Base-by-base conservation (phyloP, 2,113 vertebrate species). In the Capricornis sumatraensis region DNA sequence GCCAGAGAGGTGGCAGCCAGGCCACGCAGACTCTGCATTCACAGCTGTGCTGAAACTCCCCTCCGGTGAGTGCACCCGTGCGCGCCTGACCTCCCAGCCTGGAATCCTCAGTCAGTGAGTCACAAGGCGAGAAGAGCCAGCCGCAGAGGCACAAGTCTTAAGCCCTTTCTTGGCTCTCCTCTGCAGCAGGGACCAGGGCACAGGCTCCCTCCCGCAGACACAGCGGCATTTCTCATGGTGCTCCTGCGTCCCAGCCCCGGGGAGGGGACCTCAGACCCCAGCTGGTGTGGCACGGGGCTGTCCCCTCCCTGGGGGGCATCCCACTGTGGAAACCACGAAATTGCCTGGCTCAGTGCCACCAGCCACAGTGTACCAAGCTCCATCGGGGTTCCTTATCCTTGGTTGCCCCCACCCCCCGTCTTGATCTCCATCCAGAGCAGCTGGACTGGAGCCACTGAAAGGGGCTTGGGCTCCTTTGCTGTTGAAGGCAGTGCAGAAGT, bases 1-100 rank as follows among this genome's bases (percentile, higher is more conserved):
- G 25, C 58, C 71, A 58, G 67, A 60, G 47, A 3, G 40, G 36
- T 11, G 50, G 40, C 21, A 3, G 0, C 19, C 53, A 11, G 27
- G 45, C 21, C 27, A 1, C 27, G n/a, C 1, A 2, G 84, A 11
- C 25, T 21, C 9, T 10, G 23, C 30, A 0, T 74, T 58, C 21
- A 13, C 30, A 91, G 6, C 36, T 36, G 0, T 4, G 10, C n/a
- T 27, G 58, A 60, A 62, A 14, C 14, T 21, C 53, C 21, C n/a
- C 19, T 53, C 30, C 33, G 3, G 16, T 7, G 53, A 10, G 25
- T 0, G 23, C n/a, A 15, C 33, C 28, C 28, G 0, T 0, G 17
- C 6, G 13, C 16, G 3, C 64, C 76, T 19, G 52, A 30, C 27
- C 13, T 13, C 2, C 25, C 25, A n/a, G 62, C 79, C 33, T 9